A percentile compares a stretch with the other conserved stretches of the same genome.
phyloP scores from a whole-genome alignment of 1,140 invertebrate genomes.

The Solen grandis region DNA sequence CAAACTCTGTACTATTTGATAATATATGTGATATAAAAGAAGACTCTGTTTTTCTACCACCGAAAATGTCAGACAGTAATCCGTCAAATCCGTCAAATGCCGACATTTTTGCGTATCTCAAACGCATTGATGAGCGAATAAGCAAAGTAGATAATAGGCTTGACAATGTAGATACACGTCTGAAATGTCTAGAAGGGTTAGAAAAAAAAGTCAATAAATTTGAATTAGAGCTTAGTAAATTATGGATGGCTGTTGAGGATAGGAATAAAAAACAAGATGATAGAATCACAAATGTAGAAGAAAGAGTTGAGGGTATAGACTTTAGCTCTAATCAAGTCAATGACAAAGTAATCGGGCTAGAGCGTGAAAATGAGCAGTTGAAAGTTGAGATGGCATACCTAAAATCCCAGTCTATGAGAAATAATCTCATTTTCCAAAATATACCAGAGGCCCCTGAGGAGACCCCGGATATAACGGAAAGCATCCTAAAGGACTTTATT shows the following conservation, averaged over 20 bases:
- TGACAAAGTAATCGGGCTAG: constrained; percentile 1
- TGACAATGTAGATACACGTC: neutral
- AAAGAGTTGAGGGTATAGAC: neutral
- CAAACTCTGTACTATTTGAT: constrained; percentile 7
- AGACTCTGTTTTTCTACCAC: neutral
- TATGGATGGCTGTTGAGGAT: neutral
- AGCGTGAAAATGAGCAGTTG: neutral
- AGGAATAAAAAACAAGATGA: constrained; percentile 1
- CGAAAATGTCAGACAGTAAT: neutral
- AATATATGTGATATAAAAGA: neutral
- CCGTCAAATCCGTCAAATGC: neutral
- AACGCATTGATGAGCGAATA: too few species aligned
- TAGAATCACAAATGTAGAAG: neutral
- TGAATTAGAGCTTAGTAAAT: constrained; percentile 1
- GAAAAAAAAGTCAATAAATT: constrained; percentile 8
- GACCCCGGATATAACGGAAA: constrained; percentile 4
- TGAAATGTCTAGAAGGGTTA: neutral
- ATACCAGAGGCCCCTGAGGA: neutral
- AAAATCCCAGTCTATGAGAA: too few species aligned
- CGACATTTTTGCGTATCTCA: neutral
- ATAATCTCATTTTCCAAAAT: too few species aligned
- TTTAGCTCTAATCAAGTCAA: neutral
- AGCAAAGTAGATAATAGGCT: neutral
- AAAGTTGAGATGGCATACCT: constrained; percentile 9
- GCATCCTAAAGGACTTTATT: neutral